Evolutionary conservation across 2,888 invertebrate genomes (phyloP), one percentile per base, ranked within the genome.

Genomic region (Conus canariensis): DNA sequence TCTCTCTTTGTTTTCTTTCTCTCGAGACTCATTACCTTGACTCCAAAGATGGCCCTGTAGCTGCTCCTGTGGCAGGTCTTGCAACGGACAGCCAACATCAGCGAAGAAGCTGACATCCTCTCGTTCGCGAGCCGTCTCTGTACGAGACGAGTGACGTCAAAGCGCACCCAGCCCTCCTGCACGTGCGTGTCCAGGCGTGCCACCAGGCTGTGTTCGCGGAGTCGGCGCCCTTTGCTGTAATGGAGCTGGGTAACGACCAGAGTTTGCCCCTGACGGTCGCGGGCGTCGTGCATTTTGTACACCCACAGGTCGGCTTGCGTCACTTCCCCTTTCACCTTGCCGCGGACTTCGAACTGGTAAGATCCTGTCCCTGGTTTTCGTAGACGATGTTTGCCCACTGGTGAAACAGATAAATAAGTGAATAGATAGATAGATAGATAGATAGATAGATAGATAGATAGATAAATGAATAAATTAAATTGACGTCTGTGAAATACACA

Each of bases 111-210:
- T 1, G 94, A 94, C 88, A 93, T 93, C 14, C 7, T 93, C 16
- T 92, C 91, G 22, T 16, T 14, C 59, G 85, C 30, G 0, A 94
- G 87, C 94, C 94, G 94, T n/a, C 93, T 89, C 10, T 91, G 88
- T 56, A 94, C 93, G 14, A 93, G 93, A 60, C 92, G 91, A 12
- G 90, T 93, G 45, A 95, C 91, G 77, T 94, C 93, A 90, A 95
- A 93, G 85, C 93, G 92, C 92, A 95, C 90, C 94, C 94, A 95
- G 12, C 94, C 94, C 64, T 93, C 92, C 90, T 94, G 93, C 7
- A 94, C 91, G 56, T 91, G 91, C 22, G 94, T 94, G 58, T 94
- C 94, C 7, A 92, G 82, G 58, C 94, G 82, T 70, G 93, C 93
- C 6, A 93, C 94, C 59, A 94, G 92, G 88, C 94, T 94, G 67